Conservation (phyloP, 2,797 vertebrate genomes). For the Cirrhinus molitorella region DNA sequence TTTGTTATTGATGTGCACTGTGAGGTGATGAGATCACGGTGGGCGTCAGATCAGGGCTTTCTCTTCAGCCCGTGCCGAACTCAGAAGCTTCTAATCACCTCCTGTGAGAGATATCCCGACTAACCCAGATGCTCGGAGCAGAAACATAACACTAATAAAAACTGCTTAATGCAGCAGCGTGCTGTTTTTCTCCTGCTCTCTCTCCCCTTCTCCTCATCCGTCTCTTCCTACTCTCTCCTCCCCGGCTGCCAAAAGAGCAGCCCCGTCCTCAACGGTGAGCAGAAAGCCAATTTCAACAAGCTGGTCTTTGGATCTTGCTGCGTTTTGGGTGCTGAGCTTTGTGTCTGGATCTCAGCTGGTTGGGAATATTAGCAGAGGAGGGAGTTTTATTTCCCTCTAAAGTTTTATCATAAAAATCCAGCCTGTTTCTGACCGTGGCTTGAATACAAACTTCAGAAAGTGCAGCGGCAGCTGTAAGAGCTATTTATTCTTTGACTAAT, state of each 20-base stretch:
- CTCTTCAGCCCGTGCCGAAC: conserved; percentile 16
- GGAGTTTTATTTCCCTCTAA: conserved; percentile 37
- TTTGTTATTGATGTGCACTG: conserved; percentile 26
- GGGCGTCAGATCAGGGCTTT: conserved; percentile 27
- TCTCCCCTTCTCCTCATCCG: conserved; percentile 37
- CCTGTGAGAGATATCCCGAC: conserved; percentile 43
- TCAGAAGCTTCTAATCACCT: conserved; percentile 47
- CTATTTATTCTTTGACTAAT: conserved; percentile 50
- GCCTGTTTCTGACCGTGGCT: conserved; percentile 42
- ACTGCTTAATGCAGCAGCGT: conserved; percentile 43
- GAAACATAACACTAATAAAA: conserved; percentile 52
- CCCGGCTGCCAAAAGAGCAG: conserved; percentile 51
- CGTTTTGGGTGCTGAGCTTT: conserved; percentile 55
- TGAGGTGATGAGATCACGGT: conserved; percentile 41
- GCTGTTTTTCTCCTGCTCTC: conserved; percentile 39
- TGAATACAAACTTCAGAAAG: conserved; percentile 48
- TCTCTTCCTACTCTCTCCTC: conserved; percentile 45
- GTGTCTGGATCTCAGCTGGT: conserved; percentile 45
- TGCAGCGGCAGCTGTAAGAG: conserved; percentile 39
- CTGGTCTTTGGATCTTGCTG: conserved; percentile 39
- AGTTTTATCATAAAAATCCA: conserved; percentile 48
- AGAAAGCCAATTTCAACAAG: conserved; percentile 60
- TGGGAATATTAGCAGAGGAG: conserved; percentile 40
- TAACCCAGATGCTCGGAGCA: conserved; percentile 22
- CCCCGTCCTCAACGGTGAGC: conserved; percentile 35